A percentile compares a stretch with the other conserved stretches of the same genome.
Conservation (phyloP, 2,113 vertebrate genomes). For the Hyaena hyaena region DNA sequence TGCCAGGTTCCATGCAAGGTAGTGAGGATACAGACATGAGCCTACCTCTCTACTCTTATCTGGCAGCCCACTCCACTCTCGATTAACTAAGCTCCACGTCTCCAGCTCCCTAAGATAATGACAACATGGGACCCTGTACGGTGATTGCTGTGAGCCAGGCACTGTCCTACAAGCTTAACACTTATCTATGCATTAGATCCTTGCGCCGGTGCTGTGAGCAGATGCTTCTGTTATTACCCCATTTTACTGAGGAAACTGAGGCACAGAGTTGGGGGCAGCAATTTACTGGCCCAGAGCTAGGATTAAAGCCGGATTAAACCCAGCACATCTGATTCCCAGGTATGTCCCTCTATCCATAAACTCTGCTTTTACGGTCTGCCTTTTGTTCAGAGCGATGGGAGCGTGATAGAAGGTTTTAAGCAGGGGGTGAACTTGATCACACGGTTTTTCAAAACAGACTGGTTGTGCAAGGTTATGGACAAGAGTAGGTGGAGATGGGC, state of each 20-base stretch:
- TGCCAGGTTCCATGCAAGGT: neutral
- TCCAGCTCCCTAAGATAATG: neutral
- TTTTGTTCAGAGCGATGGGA: neutral
- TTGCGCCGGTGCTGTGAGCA: neutral
- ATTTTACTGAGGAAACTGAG: constrained; percentile 37
- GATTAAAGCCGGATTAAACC: neutral
- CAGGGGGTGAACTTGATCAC: neutral
- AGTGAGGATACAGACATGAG: neutral
- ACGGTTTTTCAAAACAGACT: neutral
- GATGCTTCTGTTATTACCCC: neutral
- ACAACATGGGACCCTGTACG: neutral
- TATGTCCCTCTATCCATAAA: neutral
- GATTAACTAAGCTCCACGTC: neutral
- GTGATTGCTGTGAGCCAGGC: neutral
- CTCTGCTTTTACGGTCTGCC: neutral
- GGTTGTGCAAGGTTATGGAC: neutral
- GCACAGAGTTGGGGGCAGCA: neutral
- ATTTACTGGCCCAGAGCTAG: neutral
- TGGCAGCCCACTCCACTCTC: neutral
- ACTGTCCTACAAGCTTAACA: neutral
- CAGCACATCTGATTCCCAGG: neutral
- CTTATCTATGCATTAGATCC: neutral
- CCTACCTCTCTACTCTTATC: neutral
- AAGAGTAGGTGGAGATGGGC: neutral
- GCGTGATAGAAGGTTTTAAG: neutral